These are phyloP conservation scores for Phyllopteryx taeniolatus DNA, from an alignment of 2,113 vertebrate genomes.

Conservation along the genomic window DNA sequence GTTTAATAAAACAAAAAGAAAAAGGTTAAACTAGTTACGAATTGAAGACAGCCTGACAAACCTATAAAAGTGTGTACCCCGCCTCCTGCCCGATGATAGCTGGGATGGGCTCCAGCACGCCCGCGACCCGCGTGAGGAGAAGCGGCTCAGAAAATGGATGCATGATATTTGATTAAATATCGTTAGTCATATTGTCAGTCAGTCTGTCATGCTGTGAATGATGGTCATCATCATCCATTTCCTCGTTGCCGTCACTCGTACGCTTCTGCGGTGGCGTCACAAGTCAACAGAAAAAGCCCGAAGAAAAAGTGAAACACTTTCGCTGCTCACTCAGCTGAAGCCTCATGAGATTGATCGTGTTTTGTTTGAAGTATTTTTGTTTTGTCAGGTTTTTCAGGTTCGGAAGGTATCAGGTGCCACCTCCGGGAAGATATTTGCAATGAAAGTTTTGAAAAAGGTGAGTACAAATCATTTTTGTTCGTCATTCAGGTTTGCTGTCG, in stretches of 20 bases:
- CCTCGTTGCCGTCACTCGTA: background rate
- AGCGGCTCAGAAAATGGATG: no score
- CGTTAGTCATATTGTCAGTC: background rate
- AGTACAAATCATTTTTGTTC: conserved; percentile 6
- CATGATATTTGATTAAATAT: no score
- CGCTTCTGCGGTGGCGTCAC: background rate
- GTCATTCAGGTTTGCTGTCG: background rate
- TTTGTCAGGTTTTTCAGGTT: conserved; percentile 91
- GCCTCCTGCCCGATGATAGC: no score
- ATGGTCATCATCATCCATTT: background rate
- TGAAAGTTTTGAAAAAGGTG: conserved; percentile 99
- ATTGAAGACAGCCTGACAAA: no score
- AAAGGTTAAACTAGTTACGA: no score
- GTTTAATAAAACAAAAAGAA: no score
- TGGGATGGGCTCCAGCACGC: no score
- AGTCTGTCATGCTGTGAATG: background rate
- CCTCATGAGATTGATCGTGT: background rate
- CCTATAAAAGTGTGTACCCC: no score
- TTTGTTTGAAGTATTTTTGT: background rate
- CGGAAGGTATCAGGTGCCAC: conserved; percentile 91
- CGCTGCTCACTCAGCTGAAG: background rate
- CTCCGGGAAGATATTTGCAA: conserved; percentile 96
- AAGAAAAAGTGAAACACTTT: background rate
- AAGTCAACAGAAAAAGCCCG: background rate
- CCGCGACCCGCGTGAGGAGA: no score